A percentile compares a stretch with the other conserved stretches of the same genome.
Conservation (phyloP, 2,888 invertebrate genomes). For the Boloria selene region DNA sequence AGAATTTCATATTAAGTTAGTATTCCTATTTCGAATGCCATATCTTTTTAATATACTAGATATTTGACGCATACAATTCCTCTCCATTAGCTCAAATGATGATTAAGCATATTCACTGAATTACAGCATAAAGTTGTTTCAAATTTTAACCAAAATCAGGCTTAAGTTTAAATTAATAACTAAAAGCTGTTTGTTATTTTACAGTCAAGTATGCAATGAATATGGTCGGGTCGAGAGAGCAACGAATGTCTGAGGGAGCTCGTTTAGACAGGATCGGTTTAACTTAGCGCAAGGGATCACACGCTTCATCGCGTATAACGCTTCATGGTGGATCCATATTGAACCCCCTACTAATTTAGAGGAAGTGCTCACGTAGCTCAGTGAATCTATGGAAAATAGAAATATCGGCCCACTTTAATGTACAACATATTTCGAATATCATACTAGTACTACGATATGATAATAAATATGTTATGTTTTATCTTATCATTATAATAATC, state of each 20-base stretch:
- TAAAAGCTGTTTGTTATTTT: slow-evolving; percentile 9
- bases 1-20: too few species aligned
- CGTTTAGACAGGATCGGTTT: slow-evolving; percentile 57
- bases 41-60: too few species aligned
- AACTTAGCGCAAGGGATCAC: slow-evolving; percentile 60
- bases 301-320: slow-evolving; percentile 62
- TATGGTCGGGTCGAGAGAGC: slow-evolving; percentile 12
- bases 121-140: too few species aligned
- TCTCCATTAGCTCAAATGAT: too few species aligned
- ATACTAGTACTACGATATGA: not conserved
- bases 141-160: too few species aligned
- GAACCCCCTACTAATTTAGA: slow-evolving; percentile 66
- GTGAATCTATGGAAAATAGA: slow-evolving; percentile 47
- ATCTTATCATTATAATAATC: too few species aligned
- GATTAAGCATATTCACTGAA: too few species aligned
- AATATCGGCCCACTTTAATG: not conserved
- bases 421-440: not conserved
- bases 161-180: not conserved
- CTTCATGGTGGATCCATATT: slow-evolving; percentile 51
- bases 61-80: too few species aligned
- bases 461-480: too few species aligned
- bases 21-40: too few species aligned
- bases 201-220: slow-evolving; percentile 14
- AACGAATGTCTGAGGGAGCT: slow-evolving; percentile 36
- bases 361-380: slow-evolving; percentile 73